phyloP scores from a whole-genome alignment of 1,140 invertebrate genomes.

The Euglossa dilemma region DNA sequence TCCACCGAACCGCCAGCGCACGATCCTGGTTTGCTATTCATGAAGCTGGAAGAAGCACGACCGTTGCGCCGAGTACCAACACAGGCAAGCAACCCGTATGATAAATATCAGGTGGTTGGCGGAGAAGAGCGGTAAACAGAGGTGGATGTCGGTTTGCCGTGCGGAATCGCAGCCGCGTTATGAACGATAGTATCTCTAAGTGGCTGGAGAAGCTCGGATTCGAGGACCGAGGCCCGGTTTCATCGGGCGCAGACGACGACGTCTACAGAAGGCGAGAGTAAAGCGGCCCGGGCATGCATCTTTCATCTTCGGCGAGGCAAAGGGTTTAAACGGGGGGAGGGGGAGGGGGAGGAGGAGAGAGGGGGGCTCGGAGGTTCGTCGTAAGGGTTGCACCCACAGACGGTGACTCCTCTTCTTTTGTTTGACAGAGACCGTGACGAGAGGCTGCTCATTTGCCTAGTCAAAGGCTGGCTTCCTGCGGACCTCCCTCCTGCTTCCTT shows the following conservation, averaged over 20 bases:
- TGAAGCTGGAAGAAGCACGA: no score
- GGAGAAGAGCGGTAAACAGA: neutral
- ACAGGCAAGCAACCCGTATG: no score
- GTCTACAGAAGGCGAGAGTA: constrained; percentile 2
- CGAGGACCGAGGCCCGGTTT: constrained; percentile 19
- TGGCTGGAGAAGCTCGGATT: constrained; percentile 13
- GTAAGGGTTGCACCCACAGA: constrained; percentile 40
- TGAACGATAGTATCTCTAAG: constrained; percentile 52
- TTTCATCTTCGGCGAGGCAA: constrained; percentile 52
- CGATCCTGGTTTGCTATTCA: no score
- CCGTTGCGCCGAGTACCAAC: no score
- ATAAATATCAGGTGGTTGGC: neutral
- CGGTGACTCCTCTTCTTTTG: constrained; percentile 50
- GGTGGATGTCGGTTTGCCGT: neutral
- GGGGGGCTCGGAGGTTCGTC: constrained; percentile 21
- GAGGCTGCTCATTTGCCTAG: constrained; percentile 64
- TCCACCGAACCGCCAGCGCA: no score
- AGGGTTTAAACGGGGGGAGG: constrained; percentile 41
- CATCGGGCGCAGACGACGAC: neutral
- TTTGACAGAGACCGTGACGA: constrained; percentile 40
- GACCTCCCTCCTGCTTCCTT: neutral
- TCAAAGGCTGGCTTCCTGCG: constrained; percentile 53
- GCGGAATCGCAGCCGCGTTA: constrained; percentile 10
- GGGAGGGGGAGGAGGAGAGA: constrained; percentile 26
- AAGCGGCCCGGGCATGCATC: constrained; percentile 41